Evolutionary conservation across 2,888 invertebrate genomes (phyloP), one percentile per base, ranked within the genome.

Genomic region (Cancer borealis): DNA sequence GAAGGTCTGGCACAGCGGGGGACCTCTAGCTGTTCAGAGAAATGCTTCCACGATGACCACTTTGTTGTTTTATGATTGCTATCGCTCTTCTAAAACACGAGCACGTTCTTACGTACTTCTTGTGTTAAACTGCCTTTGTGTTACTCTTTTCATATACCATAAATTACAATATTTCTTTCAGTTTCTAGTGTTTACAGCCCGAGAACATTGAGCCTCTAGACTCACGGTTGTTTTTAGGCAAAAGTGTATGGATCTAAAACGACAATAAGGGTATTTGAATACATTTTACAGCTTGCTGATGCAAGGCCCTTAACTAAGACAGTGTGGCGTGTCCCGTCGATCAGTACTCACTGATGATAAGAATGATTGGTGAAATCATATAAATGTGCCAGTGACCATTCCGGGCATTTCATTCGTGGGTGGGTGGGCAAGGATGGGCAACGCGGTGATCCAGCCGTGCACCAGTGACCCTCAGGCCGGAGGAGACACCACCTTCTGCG

Each of bases 401-500:
- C 14, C 14, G 46, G n/a, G 66, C 46, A 54, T 46, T 21, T 8
- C 21, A 17, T 66, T 17, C 54, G 47, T 45, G 12, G 14, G 92
- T 45, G 92, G 66, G 14, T 14, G 73, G 73, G 73, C 54, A 47
- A 49, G 49, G 14, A 93, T 93, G 93, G 93, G 93, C 89, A 93
- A 93, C 93, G 93, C 93, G 30, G 93, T 93, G 49, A 73, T 93
- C 46, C 93, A 93, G 79, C 93, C 93, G 6, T 93, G 93, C 49
- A 93, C 93, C 73, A 93, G 93, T 49, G 90, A 93, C 39, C 90
- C 90, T 90, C 26, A 89, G 30, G 14, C 73, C 17, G 45, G 54
- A 30, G 90, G 90, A 12, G 54, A 90, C 39, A 49, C 89, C 30
- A 66, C 93, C 89, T 89, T 89, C 89, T 93, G 93, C 79, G 73